Evolutionary conservation across 92 coral and sea anemone genomes (phyloP), one percentile per base, ranked within the genome.

Genomic region (Montipora capitata): DNA sequence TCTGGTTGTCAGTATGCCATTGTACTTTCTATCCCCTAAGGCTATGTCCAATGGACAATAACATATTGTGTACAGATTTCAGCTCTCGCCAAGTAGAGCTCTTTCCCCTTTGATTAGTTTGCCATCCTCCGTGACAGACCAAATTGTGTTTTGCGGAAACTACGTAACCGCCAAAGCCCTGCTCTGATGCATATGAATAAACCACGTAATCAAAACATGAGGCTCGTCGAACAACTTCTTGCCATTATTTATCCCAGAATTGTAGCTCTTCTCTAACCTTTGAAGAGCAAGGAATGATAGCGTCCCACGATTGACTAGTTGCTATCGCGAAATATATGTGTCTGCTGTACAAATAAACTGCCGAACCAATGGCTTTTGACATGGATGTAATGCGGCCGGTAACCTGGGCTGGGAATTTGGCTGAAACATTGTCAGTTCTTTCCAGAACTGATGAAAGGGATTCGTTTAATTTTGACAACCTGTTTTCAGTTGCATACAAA

Each of bases 381-480:
- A 70, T 90, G 43, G 93, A 90, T 66, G 78, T 81, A 27, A 89
- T 59, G 82, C 85, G 86, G 57, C 93, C 93, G 45, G 83, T 89
- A 40, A 90, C 85, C 38, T 76, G 73, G 6, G 93, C 93, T 57
- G 63, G 12, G 70, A 61, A 73, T 72, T 59, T 78, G 38, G 92
- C 83, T 3, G 86, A 35, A 44, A 90, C 15, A 27, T 13, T 83
- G 66, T 49, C 58, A 84, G 81, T 83, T 13, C 83, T 17, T 3
- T 40, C 76, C 7, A 82, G 5, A 4, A 68, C 13, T 52, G 75
- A 17, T 14, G 76, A 35, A 9, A 89, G 10, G 7, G 88, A 67
- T 18, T 72, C 75, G 59, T 71, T 70, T 27, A n/a, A 88, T 42
- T 82, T 88, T 88, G 56, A 10, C 44, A 40, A 82, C 79, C 86